Percentiles rank a stretch among this genome's conserved stretches.
phyloP scores from a whole-genome alignment of 2,888 invertebrate species.

The Lottia gigantea region DNA sequence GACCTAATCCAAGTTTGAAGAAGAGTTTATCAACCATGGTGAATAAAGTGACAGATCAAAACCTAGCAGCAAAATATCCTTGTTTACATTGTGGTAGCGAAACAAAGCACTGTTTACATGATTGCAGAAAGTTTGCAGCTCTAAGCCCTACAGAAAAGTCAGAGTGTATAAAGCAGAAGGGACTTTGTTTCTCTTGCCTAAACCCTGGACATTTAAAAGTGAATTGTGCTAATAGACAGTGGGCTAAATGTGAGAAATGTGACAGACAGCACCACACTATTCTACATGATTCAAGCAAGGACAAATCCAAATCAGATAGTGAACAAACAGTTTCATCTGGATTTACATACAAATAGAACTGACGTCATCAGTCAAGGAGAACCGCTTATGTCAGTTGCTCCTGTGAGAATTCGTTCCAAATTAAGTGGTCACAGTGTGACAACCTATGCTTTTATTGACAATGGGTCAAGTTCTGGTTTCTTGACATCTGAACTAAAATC shows the following conservation, averaged over 20 bases:
- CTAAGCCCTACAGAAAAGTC: background rate
- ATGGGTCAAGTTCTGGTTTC: background rate
- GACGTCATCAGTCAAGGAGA: too few relatives aligned
- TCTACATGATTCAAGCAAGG: too few relatives aligned
- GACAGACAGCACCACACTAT: too few relatives aligned
- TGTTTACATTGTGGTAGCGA: background rate
- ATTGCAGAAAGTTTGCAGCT: background rate
- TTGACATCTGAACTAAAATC: background rate
- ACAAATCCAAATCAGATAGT: too few relatives aligned
- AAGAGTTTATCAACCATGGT: too few relatives aligned
- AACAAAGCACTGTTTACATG: background rate
- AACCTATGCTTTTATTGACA: background rate
- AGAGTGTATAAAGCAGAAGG: background rate
- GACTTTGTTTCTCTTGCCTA: background rate
- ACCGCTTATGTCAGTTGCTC: too few relatives aligned
- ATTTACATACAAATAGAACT: too few relatives aligned
- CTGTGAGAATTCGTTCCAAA: background rate
- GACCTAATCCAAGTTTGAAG: too few relatives aligned
- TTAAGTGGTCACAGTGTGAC: background rate
- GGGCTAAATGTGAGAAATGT: background rate
- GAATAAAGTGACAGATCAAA: background rate
- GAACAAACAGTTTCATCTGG: too few relatives aligned
- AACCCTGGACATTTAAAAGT: background rate
- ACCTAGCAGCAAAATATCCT: background rate
- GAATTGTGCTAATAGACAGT: background rate